Conservation (phyloP, 2,797 vertebrate genomes). For the Strix occidentalis region DNA sequence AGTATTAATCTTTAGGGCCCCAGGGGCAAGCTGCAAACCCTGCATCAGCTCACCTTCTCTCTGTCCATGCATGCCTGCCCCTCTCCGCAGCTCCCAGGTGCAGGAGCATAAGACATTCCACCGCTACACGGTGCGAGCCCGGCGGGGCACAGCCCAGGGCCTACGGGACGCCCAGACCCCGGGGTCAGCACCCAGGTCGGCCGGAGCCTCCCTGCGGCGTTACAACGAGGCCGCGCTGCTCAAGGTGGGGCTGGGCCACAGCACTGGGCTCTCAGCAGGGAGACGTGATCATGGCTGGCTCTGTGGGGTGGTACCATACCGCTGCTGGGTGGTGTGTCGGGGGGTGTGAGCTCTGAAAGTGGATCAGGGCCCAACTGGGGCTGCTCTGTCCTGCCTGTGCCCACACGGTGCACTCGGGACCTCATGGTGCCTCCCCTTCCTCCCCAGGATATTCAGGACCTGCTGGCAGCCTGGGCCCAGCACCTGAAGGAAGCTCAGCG, state of each 20-base stretch:
- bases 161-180: slow-evolving; percentile 85
- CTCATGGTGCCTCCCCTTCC: not conserved
- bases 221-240: slow-evolving; percentile 88
- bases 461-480: slow-evolving; percentile 85
- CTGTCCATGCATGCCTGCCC: not conserved
- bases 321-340: not conserved
- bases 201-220: slow-evolving; percentile 88
- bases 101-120: slow-evolving; percentile 95
- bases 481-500: slow-evolving; percentile 81
- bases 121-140: slow-evolving; percentile 93
- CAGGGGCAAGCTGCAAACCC: not conserved
- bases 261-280: not conserved
- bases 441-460: slow-evolving; percentile 89
- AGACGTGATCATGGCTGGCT: fast-evolving
- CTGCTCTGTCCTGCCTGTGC: not conserved
- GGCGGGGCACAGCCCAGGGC: slow-evolving; percentile 89
- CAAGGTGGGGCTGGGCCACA: slow-evolving; percentile 73
- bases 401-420: not conserved
- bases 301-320: not conserved
- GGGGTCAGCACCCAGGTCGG: slow-evolving; percentile 82
- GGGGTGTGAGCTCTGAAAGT: not conserved
- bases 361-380: no score
- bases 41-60: not conserved
- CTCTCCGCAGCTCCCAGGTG: slow-evolving; percentile 79
- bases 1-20: not conserved